These are phyloP conservation scores for Catharus fuscescens DNA, from an alignment of 2,113 vertebrate species.

Conservation along the genomic window DNA sequence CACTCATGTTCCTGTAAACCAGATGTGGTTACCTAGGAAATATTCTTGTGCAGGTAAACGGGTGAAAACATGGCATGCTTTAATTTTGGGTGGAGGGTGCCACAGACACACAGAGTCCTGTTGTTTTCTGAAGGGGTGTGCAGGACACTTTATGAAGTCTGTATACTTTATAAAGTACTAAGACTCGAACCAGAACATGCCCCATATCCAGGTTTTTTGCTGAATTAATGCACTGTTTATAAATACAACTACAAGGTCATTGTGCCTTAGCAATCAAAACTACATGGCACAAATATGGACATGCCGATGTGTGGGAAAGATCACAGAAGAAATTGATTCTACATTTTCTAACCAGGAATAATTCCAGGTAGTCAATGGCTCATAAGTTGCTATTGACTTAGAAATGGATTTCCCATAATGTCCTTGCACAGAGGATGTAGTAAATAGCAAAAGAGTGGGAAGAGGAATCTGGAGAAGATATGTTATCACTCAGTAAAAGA, in stretches of 20 bases:
- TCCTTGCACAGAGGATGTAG: not conserved
- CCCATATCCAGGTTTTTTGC: not conserved
- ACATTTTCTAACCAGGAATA: not conserved
- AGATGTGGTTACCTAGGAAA: not conserved
- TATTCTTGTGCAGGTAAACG: not conserved
- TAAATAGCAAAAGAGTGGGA: not conserved
- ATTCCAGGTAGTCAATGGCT: not conserved
- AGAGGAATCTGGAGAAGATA: not conserved
- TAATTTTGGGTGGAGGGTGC: not conserved
- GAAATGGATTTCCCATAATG: conserved; percentile 13
- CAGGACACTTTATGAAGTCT: not conserved
- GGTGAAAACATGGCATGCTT: not conserved
- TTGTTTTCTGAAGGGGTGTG: not conserved
- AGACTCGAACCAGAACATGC: not conserved
- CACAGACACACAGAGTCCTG: too few species aligned
- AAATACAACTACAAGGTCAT: not conserved
- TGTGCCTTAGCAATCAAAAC: not conserved
- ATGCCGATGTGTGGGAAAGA: not conserved
- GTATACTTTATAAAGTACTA: not conserved
- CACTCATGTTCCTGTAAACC: not conserved
- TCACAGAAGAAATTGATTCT: not conserved
- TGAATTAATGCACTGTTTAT: not conserved
- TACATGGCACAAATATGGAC: rapidly evolving
- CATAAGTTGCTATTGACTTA: not conserved
- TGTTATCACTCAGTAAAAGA: not conserved